A percentile compares a stretch with the other conserved stretches of the same genome.
Conservation (phyloP, 2,113 vertebrate species). For the Paramormyrops kingsleyae region DNA sequence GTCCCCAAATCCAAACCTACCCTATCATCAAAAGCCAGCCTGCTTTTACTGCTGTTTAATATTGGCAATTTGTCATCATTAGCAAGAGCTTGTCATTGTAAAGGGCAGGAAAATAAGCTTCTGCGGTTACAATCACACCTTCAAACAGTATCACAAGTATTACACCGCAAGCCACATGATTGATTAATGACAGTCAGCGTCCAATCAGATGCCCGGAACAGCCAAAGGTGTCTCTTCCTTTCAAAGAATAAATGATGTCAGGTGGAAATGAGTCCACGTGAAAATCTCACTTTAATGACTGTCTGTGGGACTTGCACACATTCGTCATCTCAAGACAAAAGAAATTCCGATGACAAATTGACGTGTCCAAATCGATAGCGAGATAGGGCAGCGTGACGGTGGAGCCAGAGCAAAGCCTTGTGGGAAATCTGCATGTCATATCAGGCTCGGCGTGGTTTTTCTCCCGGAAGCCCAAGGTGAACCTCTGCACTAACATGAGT, state of each 20-base stretch:
- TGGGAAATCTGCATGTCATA: neutral
- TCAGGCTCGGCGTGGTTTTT: neutral
- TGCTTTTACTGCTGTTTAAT: neutral
- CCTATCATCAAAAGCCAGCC: neutral
- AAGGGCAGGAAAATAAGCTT: neutral
- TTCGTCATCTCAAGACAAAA: neutral
- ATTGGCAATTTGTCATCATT: constrained; percentile 11
- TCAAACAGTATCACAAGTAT: neutral
- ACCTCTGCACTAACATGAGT: neutral
- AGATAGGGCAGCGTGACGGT: neutral
- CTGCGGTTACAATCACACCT: neutral
- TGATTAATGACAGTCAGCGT: neutral
- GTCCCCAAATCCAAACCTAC: neutral
- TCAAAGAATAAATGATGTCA: neutral
- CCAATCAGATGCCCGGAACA: neutral
- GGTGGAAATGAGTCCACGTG: neutral
- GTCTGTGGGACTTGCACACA: neutral
- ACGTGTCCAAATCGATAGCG: neutral
- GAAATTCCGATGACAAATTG: neutral
- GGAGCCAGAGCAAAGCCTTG: neutral
- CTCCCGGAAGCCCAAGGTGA: neutral
- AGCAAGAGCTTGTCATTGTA: neutral
- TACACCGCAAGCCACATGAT: neutral
- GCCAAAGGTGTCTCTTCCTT: neutral
- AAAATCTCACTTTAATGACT: neutral